A percentile compares a stretch with the other conserved stretches of the same genome.
These are phyloP conservation scores for Orussus abietinus DNA, from an alignment of 1,140 invertebrate species.

Conservation along the genomic window DNA sequence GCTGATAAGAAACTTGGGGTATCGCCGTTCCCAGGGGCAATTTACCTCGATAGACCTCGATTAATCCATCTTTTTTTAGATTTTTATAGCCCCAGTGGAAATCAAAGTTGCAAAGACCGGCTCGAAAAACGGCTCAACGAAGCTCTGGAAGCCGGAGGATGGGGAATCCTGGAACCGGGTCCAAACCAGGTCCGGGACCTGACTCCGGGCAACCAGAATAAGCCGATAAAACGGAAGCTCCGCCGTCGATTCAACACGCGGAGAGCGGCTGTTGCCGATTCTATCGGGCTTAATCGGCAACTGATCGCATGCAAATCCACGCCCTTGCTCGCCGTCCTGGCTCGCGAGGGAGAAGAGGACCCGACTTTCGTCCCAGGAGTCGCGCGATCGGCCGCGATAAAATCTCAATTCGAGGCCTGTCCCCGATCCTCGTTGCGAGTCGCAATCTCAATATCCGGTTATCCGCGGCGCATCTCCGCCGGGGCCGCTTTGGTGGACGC, in stretches of 20 bases:
- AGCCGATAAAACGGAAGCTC: constrained; percentile 8
- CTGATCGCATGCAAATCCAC: constrained; percentile 34
- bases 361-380: neutral
- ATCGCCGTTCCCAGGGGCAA: too few species aligned
- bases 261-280: constrained; percentile 13
- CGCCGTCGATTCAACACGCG: constrained; percentile 2
- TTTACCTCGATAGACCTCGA: too few species aligned
- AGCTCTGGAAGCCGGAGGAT: too few species aligned
- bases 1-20: too few species aligned
- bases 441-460: constrained; percentile 25
- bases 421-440: constrained; percentile 16
- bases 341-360: constrained; percentile 4
- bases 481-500: too few species aligned
- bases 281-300: constrained; percentile 33
- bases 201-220: too few species aligned
- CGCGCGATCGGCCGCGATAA: constrained; percentile 24
- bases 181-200: constrained; percentile 11
- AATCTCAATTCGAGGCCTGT: constrained; percentile 25
- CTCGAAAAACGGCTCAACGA: too few species aligned
- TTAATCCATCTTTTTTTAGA: too few species aligned
- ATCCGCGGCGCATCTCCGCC: constrained; percentile 26
- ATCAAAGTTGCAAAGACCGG: too few species aligned
- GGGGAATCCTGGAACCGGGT: neutral
- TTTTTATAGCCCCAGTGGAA: too few species aligned
- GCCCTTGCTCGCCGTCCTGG: constrained; percentile 12